Base-by-base conservation (phyloP, 2,888 invertebrate species). In the Dione vanillae region DNA sequence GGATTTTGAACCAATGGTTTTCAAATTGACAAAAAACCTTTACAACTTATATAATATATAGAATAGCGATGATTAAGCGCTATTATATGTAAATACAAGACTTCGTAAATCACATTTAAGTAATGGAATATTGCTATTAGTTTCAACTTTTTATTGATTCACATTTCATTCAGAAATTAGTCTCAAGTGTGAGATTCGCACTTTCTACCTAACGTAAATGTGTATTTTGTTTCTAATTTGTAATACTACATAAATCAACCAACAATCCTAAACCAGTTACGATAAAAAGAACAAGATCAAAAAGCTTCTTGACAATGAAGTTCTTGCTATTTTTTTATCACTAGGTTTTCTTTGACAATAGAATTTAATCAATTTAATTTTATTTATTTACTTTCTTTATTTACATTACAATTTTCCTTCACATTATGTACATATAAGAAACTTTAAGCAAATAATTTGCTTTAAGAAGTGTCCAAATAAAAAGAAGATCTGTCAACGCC, bases 401-500 rank as follows among this genome's bases (percentile, higher is more conserved):
- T 45, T 43, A 14, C n/a, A 8, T 8, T 45, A 45, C n/a, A 45
- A 43, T 43, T 6, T n/a, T 45, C 0, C 14, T 45, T 1, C 14
- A 45, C 1, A 14, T 5, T 7, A 6, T n/a, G n/a, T 40, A 11
- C 40, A 40, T 40, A 40, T 9, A 40, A 6, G 14, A 27, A 41
- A 58, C 16, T 58, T 41, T 14, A 41, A 59, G 14, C 10, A 45
- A 20, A 5, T 41, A 20, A 14, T 37, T 56, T 35, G 11, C 14
- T 11, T 56, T 5, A 27, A 45, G 27, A 37, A 56, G 9, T 56
- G 37, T 6, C 49, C 16, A 64, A 64, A 64, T 49, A 64, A 19
- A 9, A 47, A 2, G 3, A 3, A 16, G 16, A 37, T 47, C 49
- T 49, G 37, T 49, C 64, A 64, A 49, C 64, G 12, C 52, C 27